Evolutionary conservation across 2,888 invertebrate genomes (phyloP).

Genomic region (Nesidiocoris tenuis): DNA sequence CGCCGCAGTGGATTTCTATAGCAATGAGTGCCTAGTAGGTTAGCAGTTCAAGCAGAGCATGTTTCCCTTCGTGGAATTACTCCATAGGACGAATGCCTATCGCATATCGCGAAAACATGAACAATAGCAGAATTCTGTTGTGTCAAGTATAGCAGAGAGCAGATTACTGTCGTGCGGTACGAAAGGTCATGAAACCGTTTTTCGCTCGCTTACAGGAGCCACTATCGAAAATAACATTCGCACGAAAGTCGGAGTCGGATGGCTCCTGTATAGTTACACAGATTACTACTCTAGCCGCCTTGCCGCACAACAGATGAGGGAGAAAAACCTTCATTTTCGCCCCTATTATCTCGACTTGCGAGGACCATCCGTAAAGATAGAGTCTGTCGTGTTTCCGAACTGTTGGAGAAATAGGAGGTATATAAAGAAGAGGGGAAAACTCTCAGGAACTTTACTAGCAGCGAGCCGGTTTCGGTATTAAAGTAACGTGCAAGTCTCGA

Average conservation of each 20-base stretch:
- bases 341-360: neutral
- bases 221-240: neutral
- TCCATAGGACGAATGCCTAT: too few species aligned
- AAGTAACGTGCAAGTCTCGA: neutral
- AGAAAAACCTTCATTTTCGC: neutral
- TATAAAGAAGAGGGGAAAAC: neutral
- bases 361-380: neutral
- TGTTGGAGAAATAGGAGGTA: neutral
- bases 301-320: neutral
- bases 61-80: too few species aligned
- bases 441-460: neutral
- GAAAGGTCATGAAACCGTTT: neutral
- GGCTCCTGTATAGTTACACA: neutral
- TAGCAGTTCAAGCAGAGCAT: too few species aligned
- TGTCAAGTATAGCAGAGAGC: too few species aligned
- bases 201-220: neutral
- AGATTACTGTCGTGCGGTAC: too few species aligned
- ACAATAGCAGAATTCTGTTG: too few species aligned
- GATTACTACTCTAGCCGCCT: neutral
- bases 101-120: too few species aligned
- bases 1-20: too few species aligned
- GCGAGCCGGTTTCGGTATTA: constrained; percentile 3
- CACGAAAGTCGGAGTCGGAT: neutral
- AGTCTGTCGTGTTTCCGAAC: neutral
- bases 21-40: too few species aligned